These are phyloP conservation scores for Nerophis ophidion DNA, from an alignment of 2,113 vertebrate genomes.

Conservation along the genomic window DNA sequence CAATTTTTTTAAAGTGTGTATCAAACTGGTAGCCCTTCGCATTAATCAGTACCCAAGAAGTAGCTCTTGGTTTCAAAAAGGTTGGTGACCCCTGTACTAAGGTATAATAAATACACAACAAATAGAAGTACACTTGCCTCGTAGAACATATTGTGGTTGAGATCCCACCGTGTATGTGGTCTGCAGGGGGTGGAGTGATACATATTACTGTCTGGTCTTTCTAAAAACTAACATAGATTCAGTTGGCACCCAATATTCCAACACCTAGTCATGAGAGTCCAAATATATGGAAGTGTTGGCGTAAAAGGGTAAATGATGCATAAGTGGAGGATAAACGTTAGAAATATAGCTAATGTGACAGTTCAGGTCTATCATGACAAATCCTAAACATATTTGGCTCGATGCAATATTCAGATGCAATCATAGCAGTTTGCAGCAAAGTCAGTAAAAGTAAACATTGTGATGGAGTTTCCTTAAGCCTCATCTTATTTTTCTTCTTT, in stretches of 20 bases:
- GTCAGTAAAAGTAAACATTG: constrained; percentile 13
- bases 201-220: not conserved
- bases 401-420: not conserved
- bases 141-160: too few relatives aligned
- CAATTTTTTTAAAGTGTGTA: too few relatives aligned
- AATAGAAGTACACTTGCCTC: too few relatives aligned
- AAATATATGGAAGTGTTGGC: not conserved
- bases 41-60: too few relatives aligned
- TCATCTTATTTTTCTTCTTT: constrained; percentile 34
- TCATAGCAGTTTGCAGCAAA: constrained; percentile 8
- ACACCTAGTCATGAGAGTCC: not conserved
- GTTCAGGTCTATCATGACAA: too few relatives aligned
- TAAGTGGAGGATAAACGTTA: too few relatives aligned
- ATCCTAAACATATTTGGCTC: not conserved
- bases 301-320: not conserved
- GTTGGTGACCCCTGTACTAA: too few relatives aligned
- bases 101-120: too few relatives aligned
- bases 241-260: not conserved
- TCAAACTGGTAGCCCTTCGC: too few relatives aligned
- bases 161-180: not conserved
- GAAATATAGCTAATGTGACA: too few relatives aligned
- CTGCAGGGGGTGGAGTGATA: not conserved
- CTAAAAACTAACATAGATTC: not conserved
- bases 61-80: too few relatives aligned
- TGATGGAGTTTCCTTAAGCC: constrained; percentile 19